phyloP scores from a whole-genome alignment of 1,140 invertebrate genomes.

The Ceratina japonica region DNA sequence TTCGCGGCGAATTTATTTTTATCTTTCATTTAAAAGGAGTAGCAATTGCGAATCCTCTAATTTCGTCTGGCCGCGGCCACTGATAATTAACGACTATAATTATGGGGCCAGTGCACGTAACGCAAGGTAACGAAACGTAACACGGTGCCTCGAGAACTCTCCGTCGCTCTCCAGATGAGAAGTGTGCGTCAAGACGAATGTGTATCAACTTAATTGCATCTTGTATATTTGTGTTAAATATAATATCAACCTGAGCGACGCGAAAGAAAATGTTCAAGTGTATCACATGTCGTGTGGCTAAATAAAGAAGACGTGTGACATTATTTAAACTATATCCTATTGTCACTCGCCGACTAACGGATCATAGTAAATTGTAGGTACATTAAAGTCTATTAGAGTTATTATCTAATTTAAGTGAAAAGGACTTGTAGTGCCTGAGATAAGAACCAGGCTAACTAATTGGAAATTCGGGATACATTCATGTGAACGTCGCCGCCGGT shows the following conservation, averaged over 20 bases:
- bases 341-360: conserved; percentile 22
- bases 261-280: conserved; percentile 18
- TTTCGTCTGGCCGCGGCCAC: conserved; percentile 52
- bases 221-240: background rate
- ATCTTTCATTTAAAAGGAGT: conserved; percentile 43
- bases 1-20: conserved; percentile 43
- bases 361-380: conserved; percentile 3
- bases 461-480: conserved; percentile 22
- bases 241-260: conserved; percentile 6
- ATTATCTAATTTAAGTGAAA: conserved; percentile 34
- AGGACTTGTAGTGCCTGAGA: conserved; percentile 3
- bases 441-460: conserved; percentile 16
- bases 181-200: conserved; percentile 45
- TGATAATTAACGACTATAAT: conserved; percentile 67
- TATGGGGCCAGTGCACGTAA: conserved; percentile 51
- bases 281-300: conserved; percentile 51
- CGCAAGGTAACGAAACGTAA: conserved; percentile 59
- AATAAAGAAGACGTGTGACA: background rate
- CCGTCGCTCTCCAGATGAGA: background rate
- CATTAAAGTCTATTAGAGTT: conserved; percentile 23
- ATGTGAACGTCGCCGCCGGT: conserved; percentile 13
- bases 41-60: conserved; percentile 59
- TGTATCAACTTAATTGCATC: conserved; percentile 10
- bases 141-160: conserved; percentile 23
- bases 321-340: conserved; percentile 15